Base-by-base conservation (phyloP, 2,888 invertebrate species). In the Parasteatoda lunata region DNA sequence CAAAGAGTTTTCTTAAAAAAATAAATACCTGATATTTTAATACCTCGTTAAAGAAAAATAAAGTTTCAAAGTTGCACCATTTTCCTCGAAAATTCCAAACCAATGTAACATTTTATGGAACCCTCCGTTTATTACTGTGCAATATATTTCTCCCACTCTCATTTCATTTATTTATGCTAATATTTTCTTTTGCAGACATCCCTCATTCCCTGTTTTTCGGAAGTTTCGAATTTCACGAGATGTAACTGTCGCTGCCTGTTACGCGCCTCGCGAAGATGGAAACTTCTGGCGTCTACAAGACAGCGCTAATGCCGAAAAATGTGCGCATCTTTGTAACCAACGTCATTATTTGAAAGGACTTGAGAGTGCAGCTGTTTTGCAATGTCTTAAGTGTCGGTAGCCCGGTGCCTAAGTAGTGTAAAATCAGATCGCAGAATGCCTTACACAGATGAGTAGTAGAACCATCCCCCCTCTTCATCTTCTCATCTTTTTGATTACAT, bases 171-270 rank as follows among this genome's bases (percentile, higher is more conserved):
- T 68, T 45, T 30, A 68, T 45, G 9, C 66, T 68, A 7, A 15
- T 68, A 15, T 66, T 68, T n/a, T n/a, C 59, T 30, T 30, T 30
- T 30, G 30, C 30, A 30, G 30, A 30, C 30, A 30, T 51, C 54
- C 72, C 51, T 70, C 77, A 78, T 78, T 69, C 79, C 52, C 73
- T 68, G 73, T 82, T 82, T 83, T 65, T 69, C 77, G 70, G 83
- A 77, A 77, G 83, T 77, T 65, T 83, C 83, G 66, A 77, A 77
- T 83, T 83, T 77, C 83, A 13, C 49, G 47, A 47, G 51, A 77
- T 49, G 64, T 15, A 73, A 70, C 79, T 84, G 84, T 84, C 75
- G 79, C 84, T 75, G 85, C 80, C 85, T 85, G 85, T 85, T 76
- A 85, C 51, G 30, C 48, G 49, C 64, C 49, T 59, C 30, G n/a